Base-by-base conservation (phyloP, 2,797 vertebrate species). In the Enteromius viviparus region DNA sequence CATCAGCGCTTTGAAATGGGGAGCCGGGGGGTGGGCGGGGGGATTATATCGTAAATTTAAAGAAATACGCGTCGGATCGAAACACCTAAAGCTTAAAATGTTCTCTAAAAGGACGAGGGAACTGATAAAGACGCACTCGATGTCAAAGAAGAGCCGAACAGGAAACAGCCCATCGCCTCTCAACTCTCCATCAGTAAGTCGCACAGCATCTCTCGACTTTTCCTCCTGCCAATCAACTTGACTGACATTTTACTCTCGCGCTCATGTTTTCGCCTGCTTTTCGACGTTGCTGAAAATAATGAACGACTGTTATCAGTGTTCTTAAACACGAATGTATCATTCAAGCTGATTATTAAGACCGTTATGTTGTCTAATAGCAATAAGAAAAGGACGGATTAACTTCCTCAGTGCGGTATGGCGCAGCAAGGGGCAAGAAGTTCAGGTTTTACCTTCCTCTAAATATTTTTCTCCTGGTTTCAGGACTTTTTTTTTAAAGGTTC, bases 41-140 rank as follows among this genome's bases (percentile, higher is more conserved):
- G 90, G 87, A 8, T 71, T 94, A 70, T 89, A 40, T 87, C 90
- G 87, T 0, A 91, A 91, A 81, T 83, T 90, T 5, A 88, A 85
- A 87, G 87, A 79, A 76, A 86, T 72, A 65, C 65, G 89, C 29
- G 92, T 92, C 87, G 87, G 87, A 51, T 87, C 89, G 6, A 89
- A 90, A 75, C 86, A 34, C 40, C 9, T 81, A 17, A 90, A 89
- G 1, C 85, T 86, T 83, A 94, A 93, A 83, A 96, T 99, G 97
- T 99, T 99, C 94, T 95, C 95, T 80, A 94, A 96, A 91, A 99
- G 97, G 92, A 99, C 97, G 79, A 93, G 96, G 26, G 97, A 98
- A 87, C 91, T 99, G 70, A 99, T 97, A 53, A 99, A 99, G 92
- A 98, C 97, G 29, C 97, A 96, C 1, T 99, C 98, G 69, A 97